These are phyloP conservation scores for Thaumetopoea pityocampa DNA, from an alignment of 1,140 invertebrate genomes.

Conservation along the genomic window DNA sequence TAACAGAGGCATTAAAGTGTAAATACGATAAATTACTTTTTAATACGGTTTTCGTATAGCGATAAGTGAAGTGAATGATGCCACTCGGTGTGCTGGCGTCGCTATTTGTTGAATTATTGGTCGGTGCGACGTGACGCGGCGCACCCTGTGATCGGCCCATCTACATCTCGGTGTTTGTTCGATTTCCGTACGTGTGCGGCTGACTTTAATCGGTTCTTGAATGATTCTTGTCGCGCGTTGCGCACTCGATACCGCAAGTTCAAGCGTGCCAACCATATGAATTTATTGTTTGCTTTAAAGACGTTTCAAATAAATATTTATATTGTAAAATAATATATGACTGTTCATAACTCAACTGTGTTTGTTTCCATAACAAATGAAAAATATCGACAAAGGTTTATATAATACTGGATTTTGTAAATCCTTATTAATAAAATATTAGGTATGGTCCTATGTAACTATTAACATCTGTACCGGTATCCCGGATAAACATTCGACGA, in stretches of 20 bases:
- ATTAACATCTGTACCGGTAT: conserved; percentile 6
- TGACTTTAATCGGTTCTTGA: conserved; percentile 57
- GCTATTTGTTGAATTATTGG: conserved; percentile 63
- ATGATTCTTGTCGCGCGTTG: conserved; percentile 43
- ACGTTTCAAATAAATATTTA: too few species aligned
- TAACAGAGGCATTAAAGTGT: not conserved
- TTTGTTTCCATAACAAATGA: too few species aligned
- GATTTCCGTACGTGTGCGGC: conserved; percentile 46
- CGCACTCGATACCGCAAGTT: conserved; percentile 13
- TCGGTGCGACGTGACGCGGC: conserved; percentile 44
- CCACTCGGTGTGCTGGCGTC: conserved; percentile 44
- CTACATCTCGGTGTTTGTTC: conserved; percentile 49
- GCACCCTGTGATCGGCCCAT: conserved; percentile 35
- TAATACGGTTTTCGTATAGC: conserved; percentile 9
- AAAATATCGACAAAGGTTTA: not conserved
- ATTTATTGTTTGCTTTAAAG: conserved; percentile 32
- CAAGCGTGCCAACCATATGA: conserved; percentile 28
- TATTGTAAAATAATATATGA: too few species aligned
- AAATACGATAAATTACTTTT: conserved; percentile 4
- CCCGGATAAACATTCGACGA: conserved; percentile 27
- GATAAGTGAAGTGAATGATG: conserved; percentile 41
- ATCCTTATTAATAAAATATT: conserved; percentile 2
- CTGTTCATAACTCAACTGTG: too few species aligned
- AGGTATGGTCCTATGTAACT: conserved; percentile 1
- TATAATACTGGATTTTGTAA: not conserved